Percentiles rank a stretch among this genome's conserved stretches.
Conservation (phyloP, 2,797 vertebrate genomes). For the Steatocranus sp. region DNA sequence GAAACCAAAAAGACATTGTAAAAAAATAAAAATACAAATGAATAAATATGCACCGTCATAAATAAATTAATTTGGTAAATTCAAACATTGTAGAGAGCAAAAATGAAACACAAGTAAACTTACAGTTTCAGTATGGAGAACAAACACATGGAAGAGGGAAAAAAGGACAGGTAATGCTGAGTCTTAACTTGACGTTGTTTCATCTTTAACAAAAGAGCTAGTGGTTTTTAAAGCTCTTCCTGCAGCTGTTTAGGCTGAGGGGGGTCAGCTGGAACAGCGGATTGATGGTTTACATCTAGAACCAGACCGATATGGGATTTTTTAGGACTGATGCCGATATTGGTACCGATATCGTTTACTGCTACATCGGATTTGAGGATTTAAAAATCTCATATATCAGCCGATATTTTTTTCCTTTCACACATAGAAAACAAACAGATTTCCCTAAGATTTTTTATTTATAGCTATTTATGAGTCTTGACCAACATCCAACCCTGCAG, state of each 20-base stretch:
- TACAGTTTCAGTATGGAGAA: constrained; percentile 47
- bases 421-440: not conserved
- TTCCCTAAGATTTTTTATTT: not conserved
- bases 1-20: constrained; percentile 42
- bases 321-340: not conserved
- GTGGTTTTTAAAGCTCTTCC: constrained; percentile 20
- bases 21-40: constrained; percentile 72
- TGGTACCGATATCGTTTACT: not conserved
- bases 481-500: not conserved
- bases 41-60: constrained; percentile 76
- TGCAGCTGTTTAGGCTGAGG: not conserved
- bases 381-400: not conserved
- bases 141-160: constrained; percentile 24
- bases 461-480: not conserved
- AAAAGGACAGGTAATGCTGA: constrained; percentile 17
- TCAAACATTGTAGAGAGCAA: constrained; percentile 53
- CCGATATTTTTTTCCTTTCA: not conserved
- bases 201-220: not conserved
- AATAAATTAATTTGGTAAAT: constrained; percentile 78
- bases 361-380: not conserved
- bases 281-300: not conserved
- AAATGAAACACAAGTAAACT: constrained; percentile 52
- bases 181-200: not conserved
- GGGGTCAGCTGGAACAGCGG: not conserved
- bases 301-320: not conserved